Evolutionary conservation across 2,797 vertebrate species (phyloP), one percentile per base, ranked within the genome.

Genomic region (Esox lucius): DNA sequence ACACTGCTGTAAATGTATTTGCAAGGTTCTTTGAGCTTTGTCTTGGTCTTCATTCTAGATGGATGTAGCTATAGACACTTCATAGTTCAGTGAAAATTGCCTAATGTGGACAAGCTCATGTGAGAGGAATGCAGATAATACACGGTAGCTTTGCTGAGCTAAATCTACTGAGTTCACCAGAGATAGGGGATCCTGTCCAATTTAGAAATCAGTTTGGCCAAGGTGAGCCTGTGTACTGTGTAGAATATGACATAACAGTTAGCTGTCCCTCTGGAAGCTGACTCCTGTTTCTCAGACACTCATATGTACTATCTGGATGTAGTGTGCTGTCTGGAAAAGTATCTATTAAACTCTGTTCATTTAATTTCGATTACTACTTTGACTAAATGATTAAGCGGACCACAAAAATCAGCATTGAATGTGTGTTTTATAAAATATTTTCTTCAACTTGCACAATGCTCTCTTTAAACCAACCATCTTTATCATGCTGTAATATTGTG

Each of bases 131-230:
- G 13, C 31, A 33, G 9, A 2, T 56, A 61, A 22, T 61, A 24
- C 22, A 24, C 22, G 22, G 9, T 24, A 61, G 56, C 56, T 24
- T 24, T 26, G 22, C 22, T 56, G 6, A 70, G 48, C 16, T 61
- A 61, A 28, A 17, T 70, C 17, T 53, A n/a, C 49, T 53, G 48
- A 53, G 69, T 70, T 19, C 17, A 61, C 49, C 4, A 53, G 69
- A 53, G 48, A 70, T 53, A 70, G 48, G 26, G 26, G 49, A 70
- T 70, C 28, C 26, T 28, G 22, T 53, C 48, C 69, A 51, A 11
- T 56, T 70, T 70, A 31, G 26, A 51, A 56, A 56, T 70, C 13
- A 70, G 69, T 51, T 4, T 13, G 69, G 28, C 48, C 26, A 53
- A 70, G 7, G 69, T 70, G 69, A 70, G 48, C 22, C 42, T 28